Evolutionary conservation across 2,888 invertebrate genomes (phyloP), one percentile per base, ranked within the genome.

Genomic region (Pterostichus madidus): DNA sequence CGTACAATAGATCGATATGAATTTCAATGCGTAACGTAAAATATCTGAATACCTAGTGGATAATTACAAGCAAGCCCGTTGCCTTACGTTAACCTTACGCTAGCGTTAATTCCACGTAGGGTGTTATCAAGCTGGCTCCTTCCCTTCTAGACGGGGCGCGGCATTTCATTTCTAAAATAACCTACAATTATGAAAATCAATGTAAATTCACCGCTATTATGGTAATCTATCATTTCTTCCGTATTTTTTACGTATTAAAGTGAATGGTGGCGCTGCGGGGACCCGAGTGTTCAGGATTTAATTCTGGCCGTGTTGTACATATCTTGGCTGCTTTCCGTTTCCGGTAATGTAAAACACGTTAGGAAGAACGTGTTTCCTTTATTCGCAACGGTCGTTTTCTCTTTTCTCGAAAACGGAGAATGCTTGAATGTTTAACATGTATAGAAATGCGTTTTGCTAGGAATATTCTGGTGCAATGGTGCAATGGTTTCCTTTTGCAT

Each of bases 151-250:
- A 64, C 68, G 17, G 81, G 81, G 81, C 59, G 81, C 75, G 75
- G 56, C 68, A 68, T 83, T 83, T 83, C 83, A 83, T 83, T 83
- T 77, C 77, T 35, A 52, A 82, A 77, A 77, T 83, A 83, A 83
- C 83, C 83, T 68, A 24, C 75, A 83, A 83, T 83, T 83, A 83
- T 83, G 83, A 77, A 83, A 83, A 83, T 77, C 77, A 83, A 83
- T 83, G 83, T 83, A 83, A 83, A 83, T 83, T 83, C 68, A 17
- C 46, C 32, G 73, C 61, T 81, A 81, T 81, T 81, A 81, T 53
- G 76, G 83, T 77, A 76, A 83, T 83, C 83, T 83, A 83, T 83
- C 83, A 83, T 83, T 77, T 80, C 83, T 64, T 39, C 17, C 53
- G 77, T 76, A 77, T 64, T 83, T 83, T 83, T 56, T 75, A 75